phyloP scores from a whole-genome alignment of 2,797 vertebrate species.

The Cyprinodon diabolis region DNA sequence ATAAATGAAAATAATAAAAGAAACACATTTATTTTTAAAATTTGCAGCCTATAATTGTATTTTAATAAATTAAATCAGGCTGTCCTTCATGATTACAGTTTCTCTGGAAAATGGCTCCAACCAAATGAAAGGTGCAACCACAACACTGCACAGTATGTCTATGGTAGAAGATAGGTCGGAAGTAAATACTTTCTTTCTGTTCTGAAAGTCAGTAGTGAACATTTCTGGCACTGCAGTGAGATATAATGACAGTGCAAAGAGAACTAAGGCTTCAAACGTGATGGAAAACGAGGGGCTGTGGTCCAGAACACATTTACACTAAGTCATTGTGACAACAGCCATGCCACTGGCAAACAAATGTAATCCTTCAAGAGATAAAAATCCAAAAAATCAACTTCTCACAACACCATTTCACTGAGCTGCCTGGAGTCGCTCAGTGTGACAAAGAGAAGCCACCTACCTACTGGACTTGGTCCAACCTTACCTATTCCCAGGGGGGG shows the following conservation, averaged over 20 bases:
- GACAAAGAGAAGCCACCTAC: conserved; percentile 82
- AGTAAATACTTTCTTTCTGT: conserved; percentile 17
- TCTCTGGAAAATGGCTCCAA: conserved; percentile 38
- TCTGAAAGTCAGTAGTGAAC: conserved; percentile 12
- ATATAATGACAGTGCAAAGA: conserved; percentile 48
- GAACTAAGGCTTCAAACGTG: conserved; percentile 19
- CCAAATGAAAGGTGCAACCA: conserved; percentile 60
- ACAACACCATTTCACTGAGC: conserved; percentile 13
- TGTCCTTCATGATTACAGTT: conserved; percentile 49
- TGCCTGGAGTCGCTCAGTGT: conserved; percentile 65
- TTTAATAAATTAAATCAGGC: conserved; percentile 37
- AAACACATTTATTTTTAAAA: not conserved
- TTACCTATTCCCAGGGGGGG: conserved; percentile 74
- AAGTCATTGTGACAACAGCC: conserved; percentile 31
- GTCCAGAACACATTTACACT: conserved; percentile 42
- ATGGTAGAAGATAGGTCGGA: conserved; percentile 39
- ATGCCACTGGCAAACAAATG: conserved; percentile 17
- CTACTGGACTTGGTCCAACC: conserved; percentile 76
- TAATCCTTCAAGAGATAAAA: conserved; percentile 28
- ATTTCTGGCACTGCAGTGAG: conserved; percentile 45
- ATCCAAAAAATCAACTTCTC: conserved; percentile 36
- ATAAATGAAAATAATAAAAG: too few species aligned
- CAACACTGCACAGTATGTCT: conserved; percentile 57
- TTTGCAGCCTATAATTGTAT: conserved; percentile 24
- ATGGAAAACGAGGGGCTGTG: conserved; percentile 45